Evolutionary conservation across 1,140 invertebrate genomes (phyloP).

Genomic region (Drosophila orosa): DNA sequence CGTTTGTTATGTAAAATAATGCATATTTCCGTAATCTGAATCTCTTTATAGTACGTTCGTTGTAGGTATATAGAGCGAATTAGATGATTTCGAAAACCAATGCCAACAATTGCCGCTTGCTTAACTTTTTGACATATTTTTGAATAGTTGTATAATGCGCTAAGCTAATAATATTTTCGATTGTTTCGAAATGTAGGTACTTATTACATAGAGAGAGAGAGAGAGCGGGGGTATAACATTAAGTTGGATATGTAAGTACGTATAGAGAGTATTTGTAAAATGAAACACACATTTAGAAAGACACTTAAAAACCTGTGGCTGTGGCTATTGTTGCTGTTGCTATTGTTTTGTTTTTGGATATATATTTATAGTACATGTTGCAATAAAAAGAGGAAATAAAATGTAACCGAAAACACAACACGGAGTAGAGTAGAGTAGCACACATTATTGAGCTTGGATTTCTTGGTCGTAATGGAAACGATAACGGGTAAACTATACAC

Average conservation of each 20-base stretch:
- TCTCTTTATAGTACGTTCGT: constrained; percentile 26
- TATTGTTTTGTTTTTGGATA: constrained; percentile 29
- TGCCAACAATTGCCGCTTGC: constrained; percentile 74
- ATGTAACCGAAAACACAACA: constrained; percentile 48
- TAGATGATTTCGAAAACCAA: constrained; percentile 76
- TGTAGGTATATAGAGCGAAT: constrained; percentile 29
- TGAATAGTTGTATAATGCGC: constrained; percentile 72
- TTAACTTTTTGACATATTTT: constrained; percentile 78
- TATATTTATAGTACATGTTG: constrained; percentile 57
- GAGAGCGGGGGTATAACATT: constrained; percentile 44
- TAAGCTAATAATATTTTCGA: constrained; percentile 57
- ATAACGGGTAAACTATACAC: constrained; percentile 65
- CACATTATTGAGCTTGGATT: constrained; percentile 62
- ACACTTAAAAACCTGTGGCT: constrained; percentile 53
- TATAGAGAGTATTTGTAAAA: constrained; percentile 59
- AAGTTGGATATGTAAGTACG: constrained; percentile 54
- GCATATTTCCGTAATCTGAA: constrained; percentile 40
- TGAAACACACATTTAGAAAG: constrained; percentile 71
- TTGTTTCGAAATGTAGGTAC: constrained; percentile 42
- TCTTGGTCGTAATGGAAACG: constrained; percentile 56
- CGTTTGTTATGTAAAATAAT: constrained; percentile 64
- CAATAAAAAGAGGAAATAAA: constrained; percentile 39
- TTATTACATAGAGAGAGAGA: constrained; percentile 30
- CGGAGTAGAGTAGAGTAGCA: constrained; percentile 40
- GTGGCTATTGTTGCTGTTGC: constrained; percentile 11